These are phyloP conservation scores for Ptychochromis oligacanthus DNA, from an alignment of 2,113 vertebrate genomes.

Conservation along the genomic window DNA sequence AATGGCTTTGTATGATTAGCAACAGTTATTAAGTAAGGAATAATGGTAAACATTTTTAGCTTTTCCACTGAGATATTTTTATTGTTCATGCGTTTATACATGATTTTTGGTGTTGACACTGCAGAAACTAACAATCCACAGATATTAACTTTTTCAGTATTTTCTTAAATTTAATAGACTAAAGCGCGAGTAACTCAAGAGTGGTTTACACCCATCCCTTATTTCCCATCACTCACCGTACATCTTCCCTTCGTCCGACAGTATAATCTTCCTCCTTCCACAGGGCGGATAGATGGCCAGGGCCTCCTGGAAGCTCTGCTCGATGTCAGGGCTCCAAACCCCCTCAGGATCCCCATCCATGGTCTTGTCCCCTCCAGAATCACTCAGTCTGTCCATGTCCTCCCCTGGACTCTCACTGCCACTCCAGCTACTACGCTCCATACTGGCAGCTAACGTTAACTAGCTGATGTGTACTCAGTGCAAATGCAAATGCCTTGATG, in stretches of 20 bases:
- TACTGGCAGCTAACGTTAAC: slow-evolving; percentile 80
- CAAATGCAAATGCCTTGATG: not conserved
- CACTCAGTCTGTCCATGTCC: slow-evolving; percentile 95
- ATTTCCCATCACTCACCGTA: slow-evolving; percentile 85
- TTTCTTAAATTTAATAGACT: not conserved
- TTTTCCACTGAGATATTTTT: not conserved
- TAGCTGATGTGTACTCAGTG: not conserved
- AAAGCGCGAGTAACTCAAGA: not conserved
- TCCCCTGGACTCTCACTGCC: slow-evolving; percentile 96
- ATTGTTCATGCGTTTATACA: not conserved
- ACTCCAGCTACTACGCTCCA: slow-evolving; percentile 98
- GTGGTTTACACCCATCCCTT: not conserved
- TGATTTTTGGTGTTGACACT: not conserved
- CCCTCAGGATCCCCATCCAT: slow-evolving; percentile 97
- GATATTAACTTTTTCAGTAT: not conserved
- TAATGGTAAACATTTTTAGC: not conserved
- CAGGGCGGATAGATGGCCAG: slow-evolving; percentile 98
- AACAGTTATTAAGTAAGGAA: not conserved
- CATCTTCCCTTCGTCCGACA: slow-evolving; percentile 99
- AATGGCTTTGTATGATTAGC: not conserved
- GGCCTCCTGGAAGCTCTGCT: slow-evolving; percentile 99
- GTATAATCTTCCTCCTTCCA: slow-evolving; percentile 97
- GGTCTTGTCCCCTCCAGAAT: slow-evolving; percentile 92
- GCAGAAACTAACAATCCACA: too few relatives aligned
- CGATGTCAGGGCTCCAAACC: slow-evolving; percentile 98